These are phyloP conservation scores for Octopus sinensis DNA, from an alignment of 1,140 invertebrate species.

Conservation along the genomic window DNA sequence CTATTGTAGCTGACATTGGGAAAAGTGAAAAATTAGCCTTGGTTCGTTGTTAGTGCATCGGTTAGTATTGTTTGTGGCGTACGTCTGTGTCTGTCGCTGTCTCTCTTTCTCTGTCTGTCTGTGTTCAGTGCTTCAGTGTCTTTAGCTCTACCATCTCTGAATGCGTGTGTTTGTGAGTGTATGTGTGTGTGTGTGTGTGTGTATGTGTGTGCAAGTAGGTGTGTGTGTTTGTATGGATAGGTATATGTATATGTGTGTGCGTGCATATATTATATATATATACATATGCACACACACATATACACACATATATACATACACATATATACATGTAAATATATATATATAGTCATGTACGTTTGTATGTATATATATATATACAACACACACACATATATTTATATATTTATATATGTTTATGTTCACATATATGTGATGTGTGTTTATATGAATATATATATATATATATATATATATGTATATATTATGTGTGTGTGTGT, in stretches of 20 bases:
- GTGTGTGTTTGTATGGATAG: too few species aligned
- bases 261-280: background rate
- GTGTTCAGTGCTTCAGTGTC: too few species aligned
- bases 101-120: too few species aligned
- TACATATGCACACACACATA: background rate
- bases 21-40: conserved; percentile 8
- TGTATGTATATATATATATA: background rate
- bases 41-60: background rate
- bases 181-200: too few species aligned
- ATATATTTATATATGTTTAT: background rate
- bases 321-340: background rate
- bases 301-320: background rate
- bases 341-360: background rate
- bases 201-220: too few species aligned
- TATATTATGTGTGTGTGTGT: background rate
- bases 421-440: background rate
- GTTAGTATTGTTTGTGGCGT: too few species aligned
- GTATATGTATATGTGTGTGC: background rate
- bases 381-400: background rate
- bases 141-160: too few species aligned
- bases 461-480: background rate
- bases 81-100: too few species aligned
- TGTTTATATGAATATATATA: background rate
- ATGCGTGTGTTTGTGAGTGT: too few species aligned
- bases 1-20: conserved; percentile 2